Evolutionary conservation across 2,113 vertebrate species (phyloP), one percentile per base, ranked within the genome.

Genomic region (Strigops habroptila): DNA sequence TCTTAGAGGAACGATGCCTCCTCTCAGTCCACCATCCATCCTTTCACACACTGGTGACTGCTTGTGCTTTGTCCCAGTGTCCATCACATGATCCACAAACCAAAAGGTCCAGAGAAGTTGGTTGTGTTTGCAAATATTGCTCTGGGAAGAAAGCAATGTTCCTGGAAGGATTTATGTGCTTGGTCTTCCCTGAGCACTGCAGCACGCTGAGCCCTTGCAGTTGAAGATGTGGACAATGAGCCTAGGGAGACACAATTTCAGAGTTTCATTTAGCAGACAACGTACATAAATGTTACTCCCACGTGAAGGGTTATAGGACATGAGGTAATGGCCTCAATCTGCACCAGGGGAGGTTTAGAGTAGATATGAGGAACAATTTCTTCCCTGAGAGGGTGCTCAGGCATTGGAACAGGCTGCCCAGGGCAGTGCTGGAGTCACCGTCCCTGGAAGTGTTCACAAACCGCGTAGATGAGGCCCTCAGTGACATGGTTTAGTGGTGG

Each of bases 21-120:
- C 18, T 33, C 24, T 16, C 18, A 27, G 60, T 10, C 14, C 55
- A 65, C 5, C 82, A 24, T 12, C 60, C 23, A 18, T 12, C 16
- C 14, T 44, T 19, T 49, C 4, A 5, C 3, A 9, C 21, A 22
- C 4, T 5, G 1, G 2, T n/a, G 12, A 12, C 9, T 2, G 0
- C 5, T 17, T 24, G 31, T 6, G 49, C 4, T 55, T 71, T 65
- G 23, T 15, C 49, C 23, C 18, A 23, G 0, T 18, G 74, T 75
- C 44, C 4, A 41, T 24, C 7, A 4, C 5, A 1, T 9, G 5
- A 37, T 11, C 1, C 8, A 35, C 28, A 37, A 5, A 11, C 3
- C 0, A 0, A 44, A 73, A 68, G 18, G 19, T 28, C 27, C 23
- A 22, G 4, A 17, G 4, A 12, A 37, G 15, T 1, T 41, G 17